A percentile compares a stretch with the other conserved stretches of the same genome.
These are phyloP conservation scores for Enteromius viviparus DNA, from an alignment of 2,797 vertebrate genomes.

Conservation along the genomic window DNA sequence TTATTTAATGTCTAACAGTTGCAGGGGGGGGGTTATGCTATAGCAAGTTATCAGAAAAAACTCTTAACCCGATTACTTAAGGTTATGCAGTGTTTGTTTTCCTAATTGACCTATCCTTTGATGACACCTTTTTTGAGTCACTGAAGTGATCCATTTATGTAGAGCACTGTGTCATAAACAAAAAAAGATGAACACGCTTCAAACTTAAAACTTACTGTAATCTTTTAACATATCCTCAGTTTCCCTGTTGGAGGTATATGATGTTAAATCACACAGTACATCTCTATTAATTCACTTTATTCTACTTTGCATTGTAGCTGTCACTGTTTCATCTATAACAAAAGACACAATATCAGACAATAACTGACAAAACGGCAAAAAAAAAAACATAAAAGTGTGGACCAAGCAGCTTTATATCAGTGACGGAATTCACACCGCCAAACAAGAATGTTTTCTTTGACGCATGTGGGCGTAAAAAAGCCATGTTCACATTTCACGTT, in stretches of 20 bases:
- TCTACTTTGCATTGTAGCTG: neutral
- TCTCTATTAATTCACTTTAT: neutral
- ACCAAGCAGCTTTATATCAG: conserved; percentile 58
- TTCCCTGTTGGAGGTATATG: neutral
- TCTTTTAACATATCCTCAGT: neutral
- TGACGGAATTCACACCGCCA: conserved; percentile 57
- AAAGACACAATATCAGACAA: neutral
- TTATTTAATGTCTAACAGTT: neutral
- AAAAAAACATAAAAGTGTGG: conserved; percentile 48
- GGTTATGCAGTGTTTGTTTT: neutral
- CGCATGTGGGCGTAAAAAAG: conserved; percentile 76
- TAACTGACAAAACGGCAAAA: conserved; percentile 1
- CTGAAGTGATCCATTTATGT: neutral
- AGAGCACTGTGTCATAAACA: neutral
- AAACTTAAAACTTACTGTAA: neutral
- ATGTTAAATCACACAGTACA: neutral
- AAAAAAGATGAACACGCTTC: neutral
- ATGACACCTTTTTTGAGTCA: neutral
- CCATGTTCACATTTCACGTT: conserved; percentile 74
- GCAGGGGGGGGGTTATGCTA: neutral
- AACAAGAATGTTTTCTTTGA: conserved; percentile 61
- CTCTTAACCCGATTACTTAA: neutral
- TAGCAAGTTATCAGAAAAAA: neutral
- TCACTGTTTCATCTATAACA: neutral
- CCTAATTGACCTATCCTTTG: neutral